These are phyloP conservation scores for Channa argus DNA, from an alignment of 2,113 vertebrate genomes.

Conservation along the genomic window DNA sequence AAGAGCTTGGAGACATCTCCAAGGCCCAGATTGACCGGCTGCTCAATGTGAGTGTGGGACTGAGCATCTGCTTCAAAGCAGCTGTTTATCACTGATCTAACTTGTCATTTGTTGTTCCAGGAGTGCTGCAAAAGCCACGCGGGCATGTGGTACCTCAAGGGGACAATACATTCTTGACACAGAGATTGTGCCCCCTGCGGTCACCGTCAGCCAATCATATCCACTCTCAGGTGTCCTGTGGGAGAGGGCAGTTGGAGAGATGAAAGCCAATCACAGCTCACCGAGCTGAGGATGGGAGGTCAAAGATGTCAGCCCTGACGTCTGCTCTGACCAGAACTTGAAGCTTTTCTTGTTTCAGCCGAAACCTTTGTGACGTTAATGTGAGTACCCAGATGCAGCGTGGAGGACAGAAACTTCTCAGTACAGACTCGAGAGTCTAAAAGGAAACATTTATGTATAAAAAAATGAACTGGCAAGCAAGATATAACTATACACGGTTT, in stretches of 20 bases:
- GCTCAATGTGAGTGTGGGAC: conserved; percentile 85
- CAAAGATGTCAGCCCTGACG: conserved; percentile 20
- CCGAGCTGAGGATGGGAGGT: conserved; percentile 35
- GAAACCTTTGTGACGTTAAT: conserved; percentile 34
- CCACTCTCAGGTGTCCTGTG: conserved; percentile 52
- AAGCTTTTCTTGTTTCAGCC: conserved; percentile 47
- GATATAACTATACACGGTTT: conserved; percentile 27
- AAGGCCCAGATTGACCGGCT: conserved; percentile 94
- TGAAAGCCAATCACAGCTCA: conserved; percentile 65
- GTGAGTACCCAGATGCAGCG: conserved; percentile 19
- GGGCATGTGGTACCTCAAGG: conserved; percentile 98
- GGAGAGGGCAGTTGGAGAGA: conserved; percentile 57
- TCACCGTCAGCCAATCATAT: conserved; percentile 51
- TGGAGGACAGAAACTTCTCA: conserved; percentile 34
- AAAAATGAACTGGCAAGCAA: conserved; percentile 20
- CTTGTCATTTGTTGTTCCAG: conserved; percentile 72
- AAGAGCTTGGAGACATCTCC: conserved; percentile 90
- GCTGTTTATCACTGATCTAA: background rate
- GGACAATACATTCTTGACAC: conserved; percentile 95
- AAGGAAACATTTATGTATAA: background rate
- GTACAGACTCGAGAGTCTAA: conserved; percentile 49
- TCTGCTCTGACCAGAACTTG: conserved; percentile 47
- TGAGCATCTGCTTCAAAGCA: background rate
- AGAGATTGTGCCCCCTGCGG: conserved; percentile 54
- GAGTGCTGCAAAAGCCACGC: conserved; percentile 95